These are phyloP conservation scores for Tyto alba DNA, from an alignment of 2,113 vertebrate species.

Conservation along the genomic window DNA sequence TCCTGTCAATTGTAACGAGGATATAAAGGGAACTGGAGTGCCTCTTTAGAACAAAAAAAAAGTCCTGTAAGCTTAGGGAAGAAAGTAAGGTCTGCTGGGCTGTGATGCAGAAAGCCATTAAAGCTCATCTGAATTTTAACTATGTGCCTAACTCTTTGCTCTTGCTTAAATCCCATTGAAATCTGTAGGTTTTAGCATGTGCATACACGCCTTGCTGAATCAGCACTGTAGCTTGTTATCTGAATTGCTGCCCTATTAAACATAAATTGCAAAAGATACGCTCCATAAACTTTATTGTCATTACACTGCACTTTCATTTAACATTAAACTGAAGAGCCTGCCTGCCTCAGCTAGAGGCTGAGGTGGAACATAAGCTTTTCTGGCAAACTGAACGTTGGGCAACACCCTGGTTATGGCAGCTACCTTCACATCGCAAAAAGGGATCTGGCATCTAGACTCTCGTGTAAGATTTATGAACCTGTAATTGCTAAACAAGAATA, in stretches of 20 bases:
- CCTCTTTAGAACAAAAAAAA: background rate
- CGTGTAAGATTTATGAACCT: background rate
- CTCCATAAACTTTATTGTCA: background rate
- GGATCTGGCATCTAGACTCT: background rate
- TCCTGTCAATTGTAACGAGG: background rate
- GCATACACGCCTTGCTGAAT: background rate
- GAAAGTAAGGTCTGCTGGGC: background rate
- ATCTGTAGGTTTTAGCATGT: background rate
- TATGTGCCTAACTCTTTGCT: background rate
- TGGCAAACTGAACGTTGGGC: background rate
- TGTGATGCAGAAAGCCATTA: background rate
- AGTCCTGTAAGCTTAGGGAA: background rate
- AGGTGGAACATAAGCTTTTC: background rate
- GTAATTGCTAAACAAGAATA: background rate
- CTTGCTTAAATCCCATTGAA: background rate
- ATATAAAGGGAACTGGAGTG: background rate
- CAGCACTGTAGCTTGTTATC: background rate
- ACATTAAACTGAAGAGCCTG: background rate
- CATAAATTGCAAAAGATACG: background rate
- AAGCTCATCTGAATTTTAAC: background rate
- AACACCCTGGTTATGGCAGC: background rate
- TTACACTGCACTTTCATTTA: background rate
- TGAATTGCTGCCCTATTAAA: background rate
- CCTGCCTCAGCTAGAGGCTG: background rate
- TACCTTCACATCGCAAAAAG: background rate